Evolutionary conservation across 2,888 invertebrate species (phyloP).

Genomic region (Phytoseiulus persimilis): DNA sequence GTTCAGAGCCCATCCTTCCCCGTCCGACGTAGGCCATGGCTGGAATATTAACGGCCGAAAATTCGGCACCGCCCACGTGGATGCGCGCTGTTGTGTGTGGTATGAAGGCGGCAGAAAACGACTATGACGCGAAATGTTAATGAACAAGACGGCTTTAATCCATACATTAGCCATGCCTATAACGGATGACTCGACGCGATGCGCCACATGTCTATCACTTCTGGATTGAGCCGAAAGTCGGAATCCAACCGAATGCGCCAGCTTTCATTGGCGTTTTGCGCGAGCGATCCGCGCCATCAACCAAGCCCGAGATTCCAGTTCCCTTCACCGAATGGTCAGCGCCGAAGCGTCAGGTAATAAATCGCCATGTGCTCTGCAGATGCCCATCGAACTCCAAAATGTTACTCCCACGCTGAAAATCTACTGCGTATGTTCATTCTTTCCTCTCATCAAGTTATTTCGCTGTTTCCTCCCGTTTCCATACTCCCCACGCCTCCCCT

Average conservation of each 20-base stretch:
- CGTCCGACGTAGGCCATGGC: background rate
- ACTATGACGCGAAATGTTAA: background rate
- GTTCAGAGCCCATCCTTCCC: background rate
- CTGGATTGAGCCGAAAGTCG: background rate
- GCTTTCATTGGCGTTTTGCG: background rate
- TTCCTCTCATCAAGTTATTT: too few relatives aligned
- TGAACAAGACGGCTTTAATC: background rate
- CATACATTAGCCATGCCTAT: background rate
- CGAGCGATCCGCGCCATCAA: too few relatives aligned
- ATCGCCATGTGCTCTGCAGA: too few relatives aligned
- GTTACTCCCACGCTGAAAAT: too few relatives aligned
- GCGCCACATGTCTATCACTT: background rate
- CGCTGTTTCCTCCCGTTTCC: too few relatives aligned
- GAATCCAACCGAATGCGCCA: background rate
- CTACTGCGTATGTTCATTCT: too few relatives aligned
- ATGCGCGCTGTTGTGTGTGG: background rate
- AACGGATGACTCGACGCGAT: background rate
- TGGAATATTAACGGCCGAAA: background rate
- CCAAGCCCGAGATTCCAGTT: too few relatives aligned
- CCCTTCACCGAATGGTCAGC: too few relatives aligned
- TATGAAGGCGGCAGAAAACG: background rate
- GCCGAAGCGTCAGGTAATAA: too few relatives aligned
- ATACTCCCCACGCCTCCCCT: too few relatives aligned
- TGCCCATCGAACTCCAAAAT: too few relatives aligned
- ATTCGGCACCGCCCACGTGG: background rate